phyloP scores from a whole-genome alignment of 64 coral and sea anemone species.

The Pocillopora damicornis region DNA sequence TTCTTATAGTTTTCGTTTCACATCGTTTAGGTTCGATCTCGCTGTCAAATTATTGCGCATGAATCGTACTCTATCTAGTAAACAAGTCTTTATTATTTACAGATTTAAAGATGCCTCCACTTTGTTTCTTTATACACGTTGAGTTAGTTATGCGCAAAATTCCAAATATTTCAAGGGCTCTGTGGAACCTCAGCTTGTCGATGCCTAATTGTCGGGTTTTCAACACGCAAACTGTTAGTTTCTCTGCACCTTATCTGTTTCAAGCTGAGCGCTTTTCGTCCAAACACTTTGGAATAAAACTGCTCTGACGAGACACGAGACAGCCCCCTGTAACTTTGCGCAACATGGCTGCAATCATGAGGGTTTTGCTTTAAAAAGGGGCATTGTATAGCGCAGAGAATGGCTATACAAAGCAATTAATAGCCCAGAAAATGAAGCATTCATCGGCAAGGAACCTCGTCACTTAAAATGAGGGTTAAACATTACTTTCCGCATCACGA shows the following conservation, averaged over 20 bases:
- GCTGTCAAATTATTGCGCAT: no score
- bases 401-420: conserved; percentile 20
- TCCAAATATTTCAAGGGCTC: background rate
- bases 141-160: conserved; percentile 26
- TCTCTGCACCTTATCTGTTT: background rate
- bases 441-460: conserved; percentile 6
- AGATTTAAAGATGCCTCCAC: background rate
- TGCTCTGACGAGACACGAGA: conserved; percentile 6
- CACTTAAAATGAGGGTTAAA: background rate
- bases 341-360: background rate
- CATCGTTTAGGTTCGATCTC: no score
- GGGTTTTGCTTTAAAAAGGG: conserved; percentile 15
- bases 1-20: no score
- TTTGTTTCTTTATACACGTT: background rate
- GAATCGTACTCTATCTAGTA: no score
- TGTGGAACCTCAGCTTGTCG: background rate
- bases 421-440: conserved; percentile 7
- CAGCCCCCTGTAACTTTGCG: background rate
- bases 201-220: background rate
- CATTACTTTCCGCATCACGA: background rate
- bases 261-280: conserved; percentile 29
- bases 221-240: conserved; percentile 9
- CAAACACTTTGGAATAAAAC: background rate
- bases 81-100: conserved; percentile 2
- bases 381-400: background rate